Percentiles rank a stretch among this genome's conserved stretches.
Evolutionary conservation across 2,113 vertebrate species (phyloP).

Genomic region (Pituophis catenifer): DNA sequence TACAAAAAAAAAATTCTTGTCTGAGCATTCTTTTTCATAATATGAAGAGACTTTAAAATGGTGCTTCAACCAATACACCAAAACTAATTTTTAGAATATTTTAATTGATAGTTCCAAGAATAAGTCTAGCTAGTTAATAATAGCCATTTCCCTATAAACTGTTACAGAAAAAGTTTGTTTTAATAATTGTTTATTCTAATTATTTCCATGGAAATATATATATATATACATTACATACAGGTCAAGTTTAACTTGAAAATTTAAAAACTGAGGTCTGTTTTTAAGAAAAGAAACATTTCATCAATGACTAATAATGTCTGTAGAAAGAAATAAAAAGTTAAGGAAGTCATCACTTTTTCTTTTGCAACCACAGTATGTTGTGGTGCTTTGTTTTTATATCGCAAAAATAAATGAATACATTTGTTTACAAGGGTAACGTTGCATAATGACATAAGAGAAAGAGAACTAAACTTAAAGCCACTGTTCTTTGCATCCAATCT

Average conservation of each 20-base stretch:
- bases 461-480: conserved; percentile 17
- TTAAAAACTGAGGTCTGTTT: conserved; percentile 50
- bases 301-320: conserved; percentile 47
- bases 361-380: conserved; percentile 55
- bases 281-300: conserved; percentile 42
- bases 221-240: conserved; percentile 54
- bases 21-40: background rate
- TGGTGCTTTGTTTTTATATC: conserved; percentile 52
- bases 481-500: background rate
- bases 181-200: conserved; percentile 36
- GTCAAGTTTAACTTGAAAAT: conserved; percentile 40
- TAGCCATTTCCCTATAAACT: conserved; percentile 7
- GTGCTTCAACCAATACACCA: background rate
- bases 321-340: conserved; percentile 32
- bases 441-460: conserved; percentile 35
- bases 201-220: conserved; percentile 41
- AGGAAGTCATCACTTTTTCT: conserved; percentile 50
- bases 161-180: conserved; percentile 44
- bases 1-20: background rate
- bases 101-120: conserved; percentile 8
- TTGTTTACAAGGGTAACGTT: conserved; percentile 42
- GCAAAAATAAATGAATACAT: conserved; percentile 62
- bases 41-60: background rate
- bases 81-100: conserved; percentile 18
- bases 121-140: conserved; percentile 5